Conservation (phyloP, 2,113 vertebrate species). For the Petrocephalus zakoni region DNA sequence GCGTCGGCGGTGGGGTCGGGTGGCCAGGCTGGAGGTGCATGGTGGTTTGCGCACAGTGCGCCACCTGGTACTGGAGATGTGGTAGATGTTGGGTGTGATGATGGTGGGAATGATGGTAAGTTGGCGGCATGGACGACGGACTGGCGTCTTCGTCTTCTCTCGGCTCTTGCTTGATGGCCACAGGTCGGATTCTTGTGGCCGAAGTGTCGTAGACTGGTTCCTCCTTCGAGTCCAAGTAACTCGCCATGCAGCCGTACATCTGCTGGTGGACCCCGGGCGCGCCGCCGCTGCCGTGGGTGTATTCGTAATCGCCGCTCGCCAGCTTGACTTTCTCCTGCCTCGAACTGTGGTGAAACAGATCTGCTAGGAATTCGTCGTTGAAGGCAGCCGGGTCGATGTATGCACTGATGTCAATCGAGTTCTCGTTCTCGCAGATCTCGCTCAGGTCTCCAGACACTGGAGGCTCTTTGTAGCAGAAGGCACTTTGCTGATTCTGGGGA, state of each 20-base stretch:
- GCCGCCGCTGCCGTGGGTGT: conserved; percentile 41
- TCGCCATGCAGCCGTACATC: conserved; percentile 70
- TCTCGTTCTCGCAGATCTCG: conserved; percentile 93
- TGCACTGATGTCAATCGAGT: conserved; percentile 95
- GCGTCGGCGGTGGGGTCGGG: conserved; percentile 93
- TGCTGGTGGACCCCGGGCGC: conserved; percentile 40
- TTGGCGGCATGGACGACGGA: conserved; percentile 64
- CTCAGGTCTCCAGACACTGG: conserved; percentile 63
- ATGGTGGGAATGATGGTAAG: conserved; percentile 65
- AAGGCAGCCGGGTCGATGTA: conserved; percentile 95
- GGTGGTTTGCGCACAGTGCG: conserved; percentile 92
- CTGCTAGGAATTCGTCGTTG: conserved; percentile 98
- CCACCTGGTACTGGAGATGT: conserved; percentile 92
- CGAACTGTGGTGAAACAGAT: conserved; percentile 85
- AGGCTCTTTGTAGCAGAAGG: conserved; percentile 60
- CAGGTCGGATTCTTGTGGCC: conserved; percentile 70
- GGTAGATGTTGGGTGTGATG: conserved; percentile 64
- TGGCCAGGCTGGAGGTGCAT: conserved; percentile 93
- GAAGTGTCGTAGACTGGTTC: conserved; percentile 78
- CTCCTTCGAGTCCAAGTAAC: conserved; percentile 79
- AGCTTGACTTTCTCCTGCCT: conserved; percentile 80
- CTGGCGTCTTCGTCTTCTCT: conserved; percentile 79
- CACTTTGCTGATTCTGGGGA: conserved; percentile 61
- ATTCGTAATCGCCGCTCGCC: conserved; percentile 78
- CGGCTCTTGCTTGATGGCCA: conserved; percentile 92